Percentiles rank a stretch among this genome's conserved stretches.
Evolutionary conservation across 2,888 invertebrate genomes (phyloP).

Genomic region (Coremacera marginata): DNA sequence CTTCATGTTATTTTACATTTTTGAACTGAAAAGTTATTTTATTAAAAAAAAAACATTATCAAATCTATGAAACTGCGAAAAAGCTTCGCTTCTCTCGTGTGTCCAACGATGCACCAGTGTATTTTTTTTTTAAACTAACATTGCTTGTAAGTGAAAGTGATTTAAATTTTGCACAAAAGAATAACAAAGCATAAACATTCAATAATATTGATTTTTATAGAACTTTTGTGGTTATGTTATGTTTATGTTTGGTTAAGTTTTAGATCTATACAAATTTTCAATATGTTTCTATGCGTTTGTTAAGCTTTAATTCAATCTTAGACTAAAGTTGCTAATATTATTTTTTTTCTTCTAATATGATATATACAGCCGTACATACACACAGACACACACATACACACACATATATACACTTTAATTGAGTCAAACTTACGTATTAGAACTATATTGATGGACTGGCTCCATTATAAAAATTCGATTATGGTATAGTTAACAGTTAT

Average conservation of each 20-base stretch:
- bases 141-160: too few species aligned
- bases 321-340: neutral
- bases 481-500: constrained; percentile 15
- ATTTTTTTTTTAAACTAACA: too few species aligned
- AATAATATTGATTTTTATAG: neutral
- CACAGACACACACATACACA: neutral
- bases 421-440: constrained; percentile 38
- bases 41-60: too few species aligned
- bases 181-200: constrained; percentile 18
- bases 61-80: too few species aligned
- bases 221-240: neutral
- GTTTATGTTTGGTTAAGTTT: neutral
- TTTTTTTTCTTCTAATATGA: neutral
- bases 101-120: too few species aligned
- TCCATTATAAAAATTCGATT: constrained; percentile 29
- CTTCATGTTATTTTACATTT: too few species aligned
- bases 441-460: constrained; percentile 38
- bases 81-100: too few species aligned
- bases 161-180: neutral
- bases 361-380: neutral
- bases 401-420: neutral
- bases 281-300: neutral
- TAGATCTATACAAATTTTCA: constrained; percentile 2
- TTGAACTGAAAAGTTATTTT: too few species aligned
- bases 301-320: neutral